Evolutionary conservation across 2,888 invertebrate genomes (phyloP).

Genomic region (Perithous albicinctus): DNA sequence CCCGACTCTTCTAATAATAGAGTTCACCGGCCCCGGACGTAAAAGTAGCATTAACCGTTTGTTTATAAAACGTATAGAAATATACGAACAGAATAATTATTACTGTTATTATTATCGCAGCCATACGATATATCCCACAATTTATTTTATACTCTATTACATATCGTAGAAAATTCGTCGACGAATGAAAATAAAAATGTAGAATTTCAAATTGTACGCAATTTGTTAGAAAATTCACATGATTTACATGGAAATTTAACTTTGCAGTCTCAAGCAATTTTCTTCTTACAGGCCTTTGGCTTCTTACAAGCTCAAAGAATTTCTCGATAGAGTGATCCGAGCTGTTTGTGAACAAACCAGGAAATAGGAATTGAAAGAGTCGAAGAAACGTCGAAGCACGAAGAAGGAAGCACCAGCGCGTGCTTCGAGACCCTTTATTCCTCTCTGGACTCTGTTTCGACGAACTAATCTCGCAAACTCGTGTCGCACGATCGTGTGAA

Average conservation of each 20-base stretch:
- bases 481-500: slow-evolving; percentile 65
- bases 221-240: too few species aligned
- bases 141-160: not conserved
- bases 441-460: slow-evolving; percentile 17
- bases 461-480: slow-evolving; percentile 55
- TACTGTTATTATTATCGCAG: not conserved
- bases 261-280: too few species aligned
- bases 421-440: slow-evolving; percentile 22
- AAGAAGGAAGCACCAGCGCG: slow-evolving; percentile 33
- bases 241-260: too few species aligned
- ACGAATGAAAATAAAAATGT: too few species aligned
- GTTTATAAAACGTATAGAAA: slow-evolving; percentile 4
- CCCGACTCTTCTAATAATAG: slow-evolving; percentile 14
- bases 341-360: slow-evolving; percentile 21
- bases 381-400: slow-evolving; percentile 29
- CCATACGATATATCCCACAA: not conserved
- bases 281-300: too few species aligned
- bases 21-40: slow-evolving; percentile 23
- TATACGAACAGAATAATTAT: not conserved
- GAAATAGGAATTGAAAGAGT: slow-evolving; percentile 35
- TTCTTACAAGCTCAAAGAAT: slow-evolving; percentile 1
- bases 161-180: not conserved
- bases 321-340: slow-evolving; percentile 3
- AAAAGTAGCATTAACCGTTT: slow-evolving; percentile 1
- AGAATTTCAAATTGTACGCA: too few species aligned